Percentiles rank a stretch among this genome's conserved stretches.
phyloP scores from a whole-genome alignment of 2,888 invertebrate genomes.

The Spisula subtruncata region DNA sequence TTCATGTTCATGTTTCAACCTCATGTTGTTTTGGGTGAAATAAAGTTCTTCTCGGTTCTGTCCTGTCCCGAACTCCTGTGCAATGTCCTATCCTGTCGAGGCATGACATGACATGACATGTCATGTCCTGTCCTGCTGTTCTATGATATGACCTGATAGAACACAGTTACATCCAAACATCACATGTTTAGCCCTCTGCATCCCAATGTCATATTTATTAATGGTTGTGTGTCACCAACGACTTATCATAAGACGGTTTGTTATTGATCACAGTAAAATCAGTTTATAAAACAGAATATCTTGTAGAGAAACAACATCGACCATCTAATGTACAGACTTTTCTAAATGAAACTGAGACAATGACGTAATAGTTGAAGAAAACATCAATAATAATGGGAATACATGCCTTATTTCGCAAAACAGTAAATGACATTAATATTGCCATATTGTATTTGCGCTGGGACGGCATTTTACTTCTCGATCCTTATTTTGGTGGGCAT shows the following conservation, averaged over 20 bases:
- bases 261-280: slow-evolving; percentile 1
- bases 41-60: no score
- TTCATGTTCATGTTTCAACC: no score
- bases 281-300: slow-evolving; percentile 8
- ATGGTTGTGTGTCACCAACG: not conserved
- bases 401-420: not conserved
- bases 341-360: not conserved
- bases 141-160: no score
- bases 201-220: not conserved
- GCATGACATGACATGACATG: no score
- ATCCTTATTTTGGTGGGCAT: not conserved
- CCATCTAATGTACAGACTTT: not conserved
- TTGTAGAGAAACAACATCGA: not conserved
- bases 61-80: no score
- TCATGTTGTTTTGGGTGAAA: no score
- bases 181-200: not conserved
- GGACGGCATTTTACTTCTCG: not conserved
- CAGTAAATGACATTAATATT: not conserved
- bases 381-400: not conserved
- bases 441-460: not conserved
- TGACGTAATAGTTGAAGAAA: slow-evolving; percentile 22
- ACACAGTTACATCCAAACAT: no score
- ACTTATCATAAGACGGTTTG: not conserved
- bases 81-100: no score
- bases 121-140: no score